These are phyloP conservation scores for Nannoperca obscura DNA, from an alignment of 2,797 vertebrate genomes.

Conservation along the genomic window DNA sequence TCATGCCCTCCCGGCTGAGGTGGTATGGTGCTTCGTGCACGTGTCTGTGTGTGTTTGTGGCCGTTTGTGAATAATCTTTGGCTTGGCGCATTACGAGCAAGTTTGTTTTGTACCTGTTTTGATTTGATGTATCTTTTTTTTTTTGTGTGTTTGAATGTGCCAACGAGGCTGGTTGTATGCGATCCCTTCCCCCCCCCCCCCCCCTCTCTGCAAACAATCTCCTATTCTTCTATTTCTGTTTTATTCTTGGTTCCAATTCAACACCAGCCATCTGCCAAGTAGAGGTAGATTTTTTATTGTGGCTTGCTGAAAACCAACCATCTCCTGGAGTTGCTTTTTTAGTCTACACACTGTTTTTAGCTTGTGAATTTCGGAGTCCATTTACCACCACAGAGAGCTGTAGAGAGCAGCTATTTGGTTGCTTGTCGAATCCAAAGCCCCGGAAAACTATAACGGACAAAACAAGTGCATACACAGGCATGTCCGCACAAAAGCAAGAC, in stretches of 20 bases:
- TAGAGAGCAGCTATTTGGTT: constrained; percentile 16
- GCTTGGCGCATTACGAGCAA: background rate
- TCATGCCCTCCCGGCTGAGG: background rate
- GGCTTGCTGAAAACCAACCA: background rate
- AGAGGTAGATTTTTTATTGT: background rate
- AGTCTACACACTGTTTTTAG: background rate
- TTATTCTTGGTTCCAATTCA: background rate
- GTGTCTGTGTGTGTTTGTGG: constrained; percentile 10
- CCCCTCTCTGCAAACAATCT: background rate
- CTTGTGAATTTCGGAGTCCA: background rate
- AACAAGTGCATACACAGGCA: constrained; percentile 44
- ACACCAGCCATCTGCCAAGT: background rate
- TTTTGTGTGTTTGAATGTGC: constrained; percentile 39
- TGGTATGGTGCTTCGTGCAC: rapidly evolving
- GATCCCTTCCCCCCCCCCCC: too few species aligned
- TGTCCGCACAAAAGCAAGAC: constrained; percentile 46
- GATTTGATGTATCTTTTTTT: constrained; percentile 35
- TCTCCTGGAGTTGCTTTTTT: background rate
- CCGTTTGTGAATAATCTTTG: constrained; percentile 29
- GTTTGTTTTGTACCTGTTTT: constrained; percentile 47
- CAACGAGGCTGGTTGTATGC: too few species aligned
- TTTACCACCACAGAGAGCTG: background rate
- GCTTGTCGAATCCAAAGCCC: constrained; percentile 11
- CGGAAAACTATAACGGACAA: constrained; percentile 24
- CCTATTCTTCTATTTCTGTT: background rate